Conservation (phyloP, 2,888 invertebrate species). For the Junonia oenone region DNA sequence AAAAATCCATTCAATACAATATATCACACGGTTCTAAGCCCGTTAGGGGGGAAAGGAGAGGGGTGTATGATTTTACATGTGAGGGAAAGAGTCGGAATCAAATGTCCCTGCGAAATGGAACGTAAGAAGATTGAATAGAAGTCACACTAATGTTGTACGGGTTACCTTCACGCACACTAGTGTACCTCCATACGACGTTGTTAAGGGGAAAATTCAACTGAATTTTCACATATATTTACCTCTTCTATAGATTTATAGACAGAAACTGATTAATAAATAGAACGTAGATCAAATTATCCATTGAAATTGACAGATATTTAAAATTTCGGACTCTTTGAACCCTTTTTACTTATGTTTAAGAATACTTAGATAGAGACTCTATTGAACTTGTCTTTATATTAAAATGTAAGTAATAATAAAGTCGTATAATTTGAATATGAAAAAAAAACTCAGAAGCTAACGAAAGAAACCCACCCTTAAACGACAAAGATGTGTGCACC, state of each 20-base stretch:
- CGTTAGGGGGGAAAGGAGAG: conserved; percentile 66
- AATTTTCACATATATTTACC: too few relatives aligned
- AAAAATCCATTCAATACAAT: conserved; percentile 80
- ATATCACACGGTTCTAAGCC: conserved; percentile 77
- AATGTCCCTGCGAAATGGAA: conserved; percentile 78
- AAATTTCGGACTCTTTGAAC: too few relatives aligned
- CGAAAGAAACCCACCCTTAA: conserved; percentile 41
- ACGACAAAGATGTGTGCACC: conserved; percentile 53
- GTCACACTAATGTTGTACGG: conserved; percentile 65
- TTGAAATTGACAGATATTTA: too few relatives aligned
- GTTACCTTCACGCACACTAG: conserved; percentile 68
- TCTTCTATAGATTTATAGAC: too few relatives aligned
- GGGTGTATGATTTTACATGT: conserved; percentile 33
- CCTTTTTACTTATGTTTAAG: too few relatives aligned
- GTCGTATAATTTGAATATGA: too few relatives aligned
- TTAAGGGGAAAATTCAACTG: conserved; percentile 46
- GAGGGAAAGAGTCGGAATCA: conserved; percentile 53
- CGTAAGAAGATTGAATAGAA: conserved; percentile 79
- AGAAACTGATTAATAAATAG: too few relatives aligned
- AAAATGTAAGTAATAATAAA: too few relatives aligned
- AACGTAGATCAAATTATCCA: too few relatives aligned
- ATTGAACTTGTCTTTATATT: too few relatives aligned
- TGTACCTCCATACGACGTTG: conserved; percentile 28
- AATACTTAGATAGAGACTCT: too few relatives aligned
- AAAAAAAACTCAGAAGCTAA: conserved; percentile 1